Evolutionary conservation across 2,113 vertebrate species (phyloP), one percentile per base, ranked within the genome.

Genomic region (Climacteris rufus): DNA sequence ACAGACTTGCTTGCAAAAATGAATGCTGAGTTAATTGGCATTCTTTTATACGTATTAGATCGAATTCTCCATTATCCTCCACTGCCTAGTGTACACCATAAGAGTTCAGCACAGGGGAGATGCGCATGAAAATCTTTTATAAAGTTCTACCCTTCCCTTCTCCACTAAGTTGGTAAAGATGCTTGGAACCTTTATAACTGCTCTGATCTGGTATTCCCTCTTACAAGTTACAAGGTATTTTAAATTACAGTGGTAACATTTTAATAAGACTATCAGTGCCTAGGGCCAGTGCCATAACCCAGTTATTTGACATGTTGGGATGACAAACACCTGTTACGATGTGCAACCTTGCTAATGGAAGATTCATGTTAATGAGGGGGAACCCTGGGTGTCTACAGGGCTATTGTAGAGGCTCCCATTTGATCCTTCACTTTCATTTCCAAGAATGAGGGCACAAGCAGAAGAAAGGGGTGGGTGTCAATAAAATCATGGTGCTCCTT

Each of bases 251-350:
- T 87, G 45, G 89, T 72, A 94, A 69, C 11, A 64, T 91, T 91
- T 93, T 95, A 93, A 90, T 61, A 85, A 72, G 87, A 35, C 40
- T 91, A 93, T 89, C 61, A 33, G n/a, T 76, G 66, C 89, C 66
- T 7, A 2, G 21, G 5, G 78, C 66, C 59, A 60, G 40, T 31
- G 66, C 74, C 52, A 68, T 59, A 84, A 87, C 30, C 65, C 53
- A 79, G 65, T 78, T 89, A 71, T 75, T 87, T 89, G 74, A 60
- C n/a, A 24, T 54, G 66, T 15, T 90, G 49, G 37, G 84, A 42
- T 77, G 74, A 77, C 84, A 93, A 79, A 70, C 40, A 53, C n/a
- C 77, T 95, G 57, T 80, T 71, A 79, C 0, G 17, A 72, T 54
- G 40, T 54, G 42, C 50, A 89, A 15, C 40, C 66, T 82, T 60